phyloP scores from a whole-genome alignment of 2,797 vertebrate species.

The Tokudaia muenninki region DNA sequence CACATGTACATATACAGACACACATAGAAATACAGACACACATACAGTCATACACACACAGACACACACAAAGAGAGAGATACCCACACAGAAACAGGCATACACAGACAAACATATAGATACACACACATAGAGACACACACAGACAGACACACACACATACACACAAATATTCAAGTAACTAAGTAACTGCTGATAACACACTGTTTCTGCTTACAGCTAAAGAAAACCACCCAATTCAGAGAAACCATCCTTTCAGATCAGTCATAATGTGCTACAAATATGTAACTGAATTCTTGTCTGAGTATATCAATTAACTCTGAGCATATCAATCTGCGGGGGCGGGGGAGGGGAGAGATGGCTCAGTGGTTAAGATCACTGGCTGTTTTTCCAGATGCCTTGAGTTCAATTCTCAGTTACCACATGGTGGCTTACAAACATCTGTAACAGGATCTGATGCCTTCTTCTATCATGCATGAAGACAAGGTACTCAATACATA shows the following conservation, averaged over 20 bases:
- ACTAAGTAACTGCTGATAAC: too few relatives aligned
- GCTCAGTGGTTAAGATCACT: not conserved
- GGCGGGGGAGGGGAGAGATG: not conserved
- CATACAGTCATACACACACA: not conserved
- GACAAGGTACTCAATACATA: not conserved
- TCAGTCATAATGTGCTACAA: slow-evolving; percentile 10
- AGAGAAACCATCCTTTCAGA: not conserved
- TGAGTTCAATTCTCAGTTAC: not conserved
- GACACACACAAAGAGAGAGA: not conserved
- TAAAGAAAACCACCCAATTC: not conserved
- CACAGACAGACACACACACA: too few relatives aligned
- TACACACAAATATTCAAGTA: too few relatives aligned
- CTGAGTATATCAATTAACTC: not conserved
- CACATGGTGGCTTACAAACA: not conserved
- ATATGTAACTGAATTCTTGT: not conserved
- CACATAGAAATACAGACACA: not conserved
- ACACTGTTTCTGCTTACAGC: too few relatives aligned
- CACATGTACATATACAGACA: not conserved
- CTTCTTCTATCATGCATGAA: not conserved
- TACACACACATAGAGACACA: not conserved
- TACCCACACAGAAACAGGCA: not conserved
- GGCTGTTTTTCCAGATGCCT: not conserved
- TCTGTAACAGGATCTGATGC: not conserved
- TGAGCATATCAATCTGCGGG: not conserved
- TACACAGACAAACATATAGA: not conserved